Base-by-base conservation (phyloP, 1,140 invertebrate genomes). In the Zaprionus camerounensis region DNA sequence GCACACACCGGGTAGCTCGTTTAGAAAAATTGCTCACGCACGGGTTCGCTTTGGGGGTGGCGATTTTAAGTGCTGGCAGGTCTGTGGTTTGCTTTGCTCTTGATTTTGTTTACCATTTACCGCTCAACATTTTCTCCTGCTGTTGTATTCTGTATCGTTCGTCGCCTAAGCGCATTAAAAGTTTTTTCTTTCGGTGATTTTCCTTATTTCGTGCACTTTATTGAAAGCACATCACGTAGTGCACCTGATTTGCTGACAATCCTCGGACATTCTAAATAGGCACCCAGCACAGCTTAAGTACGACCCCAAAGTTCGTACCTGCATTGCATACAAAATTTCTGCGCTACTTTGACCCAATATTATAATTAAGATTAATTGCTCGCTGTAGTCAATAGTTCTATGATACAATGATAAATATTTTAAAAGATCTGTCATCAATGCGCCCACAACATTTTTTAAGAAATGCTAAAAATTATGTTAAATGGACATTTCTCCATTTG, bases 201-300 rank as follows among this genome's bases (percentile, higher is more conserved):
- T 59, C 59, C 71, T 74, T 81, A 68, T 80, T 75, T 75, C 70
- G 80, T 87, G 77, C 83, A 87, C 77, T 87, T 87, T 87, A 86
- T 83, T 77, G 84, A 81, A 87, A 88, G 84, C 84, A 87, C 84
- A 81, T 87, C 84, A 87, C 84, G 84, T 87, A 74, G 74, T 87
- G 84, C 75, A 87, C 80, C 84, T 87, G 84, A 88, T 87, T 87
- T 87, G 84, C 83, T 80, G 81, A 81, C 80, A 87, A 81, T 87
- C 81, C 78, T 73, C 62, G 74, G 63, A 87, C 78, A 81, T 80
- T 82, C 71, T 80, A 79, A 78, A 71, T 76, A 88, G 72, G 63
- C 72, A 36, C 44, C 72, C 70, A 65, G 56, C 24, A 57, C 7
- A 44, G 62, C 63, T 72, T 72, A 66, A 36, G 64, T 49, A 41